These are phyloP conservation scores for Nothoprocta pentlandii DNA, from an alignment of 2,113 vertebrate species.

Conservation along the genomic window DNA sequence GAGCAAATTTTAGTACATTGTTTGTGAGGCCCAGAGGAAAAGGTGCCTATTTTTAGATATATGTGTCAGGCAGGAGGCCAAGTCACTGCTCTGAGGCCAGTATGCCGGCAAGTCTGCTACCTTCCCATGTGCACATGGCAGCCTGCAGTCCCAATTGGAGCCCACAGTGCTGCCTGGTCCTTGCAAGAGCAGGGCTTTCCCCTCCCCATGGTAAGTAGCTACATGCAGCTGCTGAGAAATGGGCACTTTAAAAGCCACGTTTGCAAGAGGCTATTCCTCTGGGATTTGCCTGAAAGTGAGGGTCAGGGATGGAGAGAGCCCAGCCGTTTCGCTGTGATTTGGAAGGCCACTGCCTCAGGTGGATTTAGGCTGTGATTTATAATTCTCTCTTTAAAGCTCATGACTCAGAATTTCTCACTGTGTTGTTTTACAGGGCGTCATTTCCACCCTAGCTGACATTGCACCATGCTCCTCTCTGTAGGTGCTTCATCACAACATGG, in stretches of 20 bases:
- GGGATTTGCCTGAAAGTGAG: background rate
- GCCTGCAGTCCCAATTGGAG: accelerated
- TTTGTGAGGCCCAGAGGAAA: background rate
- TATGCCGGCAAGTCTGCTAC: background rate
- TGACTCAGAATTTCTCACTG: background rate
- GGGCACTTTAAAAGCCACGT: accelerated
- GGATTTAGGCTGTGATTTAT: background rate
- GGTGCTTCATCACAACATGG: background rate
- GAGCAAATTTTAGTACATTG: background rate
- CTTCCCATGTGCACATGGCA: accelerated
- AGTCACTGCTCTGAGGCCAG: background rate
- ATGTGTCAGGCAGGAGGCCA: background rate
- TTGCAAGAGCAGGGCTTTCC: background rate
- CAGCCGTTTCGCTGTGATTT: background rate
- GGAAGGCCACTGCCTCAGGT: background rate
- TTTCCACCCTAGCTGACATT: background rate
- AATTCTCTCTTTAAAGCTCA: background rate
- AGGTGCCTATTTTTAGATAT: background rate
- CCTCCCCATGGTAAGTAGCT: background rate
- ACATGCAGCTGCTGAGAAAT: accelerated
- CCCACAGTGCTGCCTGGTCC: accelerated
- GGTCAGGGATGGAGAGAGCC: background rate
- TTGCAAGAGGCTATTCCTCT: background rate
- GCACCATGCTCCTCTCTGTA: background rate
- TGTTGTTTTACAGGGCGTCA: accelerated